Evolutionary conservation across 2,797 vertebrate genomes (phyloP), one percentile per base, ranked within the genome.

Genomic region (Mus caroli): DNA sequence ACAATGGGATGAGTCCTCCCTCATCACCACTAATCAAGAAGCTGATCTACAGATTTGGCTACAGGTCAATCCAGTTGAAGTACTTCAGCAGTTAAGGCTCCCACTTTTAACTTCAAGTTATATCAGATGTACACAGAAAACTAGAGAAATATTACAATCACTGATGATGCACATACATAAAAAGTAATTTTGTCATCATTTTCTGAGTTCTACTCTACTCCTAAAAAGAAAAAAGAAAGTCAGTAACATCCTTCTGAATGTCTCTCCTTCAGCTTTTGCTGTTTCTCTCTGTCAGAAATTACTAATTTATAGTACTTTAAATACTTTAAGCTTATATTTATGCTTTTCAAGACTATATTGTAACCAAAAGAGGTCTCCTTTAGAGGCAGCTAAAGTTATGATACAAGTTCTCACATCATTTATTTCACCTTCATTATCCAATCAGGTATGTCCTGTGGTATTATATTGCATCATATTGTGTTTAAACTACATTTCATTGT

Each of bases 271-370:
- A 71, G 17, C 1, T 1, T 88, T 54, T 34, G 93, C 28, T 54
- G 4, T 85, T 87, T 71, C 60, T 84, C 13, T 31, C 34, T 86
- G 43, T 62, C 50, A 80, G 56, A 79, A 17, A 91, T 46, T 90
- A 92, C 17, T 50, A 71, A 79, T 86, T 75, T 86, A 12, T 91
- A 50, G 9, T 50, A 50, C 50, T 50, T 50, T 50, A 50, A 67
- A 76, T 46, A 84, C 34, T 94, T 87, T 62, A 77, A 89, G 54
- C 82, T 96, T 94, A 43, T 75, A 6, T 73, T 71, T 95, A 14
- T n/a, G 20, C 22, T 95, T 96, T 95, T 15, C 37, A 20, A 80
- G 31, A 54, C 58, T 46, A 89, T 43, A 77, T 40, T 86, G 24
- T 26, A 60, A 92, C 94, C 82, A 96, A 97, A 80, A 17, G 19